phyloP scores from a whole-genome alignment of 2,888 invertebrate species.

The Apodemia duryi region DNA sequence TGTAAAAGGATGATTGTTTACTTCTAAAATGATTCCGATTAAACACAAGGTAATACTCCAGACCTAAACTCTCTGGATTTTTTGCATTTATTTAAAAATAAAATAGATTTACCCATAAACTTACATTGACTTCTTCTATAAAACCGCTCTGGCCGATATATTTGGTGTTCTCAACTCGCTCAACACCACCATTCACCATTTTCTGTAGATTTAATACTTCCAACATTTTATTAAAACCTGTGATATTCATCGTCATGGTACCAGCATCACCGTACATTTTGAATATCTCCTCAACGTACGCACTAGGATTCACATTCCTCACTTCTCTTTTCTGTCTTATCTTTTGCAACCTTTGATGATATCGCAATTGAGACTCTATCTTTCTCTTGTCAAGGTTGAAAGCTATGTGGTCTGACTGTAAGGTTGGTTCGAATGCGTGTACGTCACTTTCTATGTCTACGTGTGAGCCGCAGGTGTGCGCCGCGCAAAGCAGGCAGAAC shows the following conservation, averaged over 20 bases:
- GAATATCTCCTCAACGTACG: conserved; percentile 84
- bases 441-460: conserved; percentile 57
- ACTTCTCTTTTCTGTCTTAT: conserved; percentile 46
- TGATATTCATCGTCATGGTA: conserved; percentile 80
- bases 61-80: too few species aligned
- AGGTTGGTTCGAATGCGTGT: conserved; percentile 40
- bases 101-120: conserved; percentile 34
- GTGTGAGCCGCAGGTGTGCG: conserved; percentile 88
- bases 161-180: conserved; percentile 43
- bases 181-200: conserved; percentile 63
- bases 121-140: conserved; percentile 61
- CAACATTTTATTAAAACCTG: conserved; percentile 85
- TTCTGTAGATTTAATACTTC: conserved; percentile 77
- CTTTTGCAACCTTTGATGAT: conserved; percentile 51
- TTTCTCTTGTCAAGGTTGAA: conserved; percentile 46
- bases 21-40: too few species aligned
- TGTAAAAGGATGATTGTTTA: too few species aligned
- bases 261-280: conserved; percentile 82
- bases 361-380: conserved; percentile 40
- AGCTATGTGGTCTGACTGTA: conserved; percentile 37
- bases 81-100: too few species aligned
- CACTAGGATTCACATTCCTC: conserved; percentile 65
- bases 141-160: conserved; percentile 43
- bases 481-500: conserved; percentile 88
- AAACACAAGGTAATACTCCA: too few species aligned